Percentiles rank a stretch among this genome's conserved stretches.
These are phyloP conservation scores for Gymnogyps californianus DNA, from an alignment of 2,113 vertebrate genomes.

Conservation along the genomic window DNA sequence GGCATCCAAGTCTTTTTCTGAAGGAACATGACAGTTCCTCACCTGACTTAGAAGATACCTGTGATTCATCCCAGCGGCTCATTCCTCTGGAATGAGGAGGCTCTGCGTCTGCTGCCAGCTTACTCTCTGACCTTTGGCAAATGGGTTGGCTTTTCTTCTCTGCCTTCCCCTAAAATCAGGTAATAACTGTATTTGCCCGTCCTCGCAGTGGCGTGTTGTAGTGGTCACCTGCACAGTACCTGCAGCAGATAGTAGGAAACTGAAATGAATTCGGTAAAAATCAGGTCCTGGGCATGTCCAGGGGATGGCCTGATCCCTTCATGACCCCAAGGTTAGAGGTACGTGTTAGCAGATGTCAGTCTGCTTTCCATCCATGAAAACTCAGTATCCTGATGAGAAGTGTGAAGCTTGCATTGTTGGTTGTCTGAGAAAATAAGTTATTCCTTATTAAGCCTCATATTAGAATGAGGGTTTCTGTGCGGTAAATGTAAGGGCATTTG, in stretches of 20 bases:
- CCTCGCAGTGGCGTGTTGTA: background rate
- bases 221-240: background rate
- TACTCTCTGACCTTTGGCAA: background rate
- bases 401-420: background rate
- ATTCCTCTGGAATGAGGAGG: background rate
- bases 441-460: background rate
- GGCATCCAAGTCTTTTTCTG: background rate
- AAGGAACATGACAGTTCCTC: background rate
- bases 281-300: too few species aligned
- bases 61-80: background rate
- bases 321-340: background rate
- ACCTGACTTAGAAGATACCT: background rate
- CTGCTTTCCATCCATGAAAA: background rate
- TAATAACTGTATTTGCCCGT: background rate
- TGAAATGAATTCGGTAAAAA: background rate
- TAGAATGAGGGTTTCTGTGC: background rate
- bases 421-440: background rate
- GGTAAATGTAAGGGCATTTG: background rate
- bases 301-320: background rate
- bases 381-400: background rate
- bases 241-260: background rate
- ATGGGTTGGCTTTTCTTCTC: background rate
- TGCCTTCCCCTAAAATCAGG: background rate
- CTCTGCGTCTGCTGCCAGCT: background rate
- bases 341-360: background rate